These are phyloP conservation scores for Chrysolina haemoptera DNA, from an alignment of 2,888 invertebrate genomes.

Conservation along the genomic window DNA sequence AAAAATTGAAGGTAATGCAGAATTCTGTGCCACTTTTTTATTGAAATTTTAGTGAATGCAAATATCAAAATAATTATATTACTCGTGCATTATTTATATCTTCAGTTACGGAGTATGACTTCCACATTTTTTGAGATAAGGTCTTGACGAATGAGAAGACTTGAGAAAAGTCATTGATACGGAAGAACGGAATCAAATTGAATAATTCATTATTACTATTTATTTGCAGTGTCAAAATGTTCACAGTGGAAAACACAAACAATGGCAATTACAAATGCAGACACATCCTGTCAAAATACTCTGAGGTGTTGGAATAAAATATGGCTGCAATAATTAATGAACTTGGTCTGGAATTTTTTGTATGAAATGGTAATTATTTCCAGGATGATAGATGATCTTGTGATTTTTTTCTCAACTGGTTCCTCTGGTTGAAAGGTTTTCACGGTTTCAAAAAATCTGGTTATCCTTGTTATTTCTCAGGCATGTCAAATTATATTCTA, in stretches of 20 bases:
- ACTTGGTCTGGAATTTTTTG: background rate
- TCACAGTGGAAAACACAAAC: constrained; percentile 15
- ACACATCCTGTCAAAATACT: background rate
- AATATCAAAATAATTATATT: background rate
- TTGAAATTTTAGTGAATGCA: too few species aligned
- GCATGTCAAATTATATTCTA: too few species aligned
- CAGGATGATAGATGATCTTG: background rate
- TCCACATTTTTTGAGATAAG: background rate
- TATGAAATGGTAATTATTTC: background rate
- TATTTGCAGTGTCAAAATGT: background rate
- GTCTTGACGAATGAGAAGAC: background rate
- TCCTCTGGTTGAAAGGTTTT: too few species aligned
- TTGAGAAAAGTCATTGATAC: constrained; percentile 6
- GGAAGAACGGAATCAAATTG: constrained; percentile 4
- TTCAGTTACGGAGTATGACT: background rate
- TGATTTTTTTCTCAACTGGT: too few species aligned
- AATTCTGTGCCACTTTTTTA: too few species aligned
- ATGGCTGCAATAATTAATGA: background rate
- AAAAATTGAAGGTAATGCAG: too few species aligned
- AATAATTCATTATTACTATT: background rate
- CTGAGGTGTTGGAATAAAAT: background rate
- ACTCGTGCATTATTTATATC: background rate
- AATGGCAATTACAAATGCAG: constrained; percentile 4
- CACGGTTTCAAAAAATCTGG: too few species aligned
- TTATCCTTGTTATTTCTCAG: too few species aligned